phyloP scores from a whole-genome alignment of 1,140 invertebrate genomes.

The Brachionus calyciflorus region DNA sequence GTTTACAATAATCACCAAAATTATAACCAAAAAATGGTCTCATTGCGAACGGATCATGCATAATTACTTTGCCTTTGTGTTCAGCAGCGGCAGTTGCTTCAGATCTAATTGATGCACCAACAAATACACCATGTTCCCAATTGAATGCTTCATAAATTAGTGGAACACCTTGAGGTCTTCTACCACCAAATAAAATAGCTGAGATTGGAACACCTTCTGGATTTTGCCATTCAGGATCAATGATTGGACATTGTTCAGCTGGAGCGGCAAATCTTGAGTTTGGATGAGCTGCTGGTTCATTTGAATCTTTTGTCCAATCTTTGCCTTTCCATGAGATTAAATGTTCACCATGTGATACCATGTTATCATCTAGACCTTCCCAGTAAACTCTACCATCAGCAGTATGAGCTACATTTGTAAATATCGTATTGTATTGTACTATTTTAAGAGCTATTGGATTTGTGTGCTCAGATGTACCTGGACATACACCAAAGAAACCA shows the following conservation, averaged over 20 bases:
- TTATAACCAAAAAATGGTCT: conserved; percentile 99
- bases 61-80: conserved; percentile 85
- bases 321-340: conserved; percentile 55
- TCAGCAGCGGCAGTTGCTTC: conserved; percentile 97
- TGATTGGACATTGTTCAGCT: conserved; percentile 86
- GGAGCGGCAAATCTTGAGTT: conserved; percentile 88
- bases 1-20: conserved; percentile 88
- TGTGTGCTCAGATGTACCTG: conserved; percentile 83
- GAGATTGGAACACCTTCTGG: conserved; percentile 76
- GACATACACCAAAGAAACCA: conserved; percentile 98
- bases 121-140: conserved; percentile 94
- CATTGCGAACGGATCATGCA: conserved; percentile 99
- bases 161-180: conserved; percentile 84
- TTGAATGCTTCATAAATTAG: conserved; percentile 84
- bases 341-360: conserved; percentile 52
- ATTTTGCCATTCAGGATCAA: conserved; percentile 77
- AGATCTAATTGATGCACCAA: conserved; percentile 90
- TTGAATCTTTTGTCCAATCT: conserved; percentile 51
- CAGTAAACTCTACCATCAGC: conserved; percentile 79
- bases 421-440: conserved; percentile 86
- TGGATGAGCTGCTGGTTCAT: conserved; percentile 58
- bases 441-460: conserved; percentile 97
- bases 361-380: conserved; percentile 90
- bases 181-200: conserved; percentile 91
- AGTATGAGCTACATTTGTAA: conserved; percentile 97